These are phyloP conservation scores for Diploptera punctata DNA, from an alignment of 2,888 invertebrate genomes.

Conservation along the genomic window DNA sequence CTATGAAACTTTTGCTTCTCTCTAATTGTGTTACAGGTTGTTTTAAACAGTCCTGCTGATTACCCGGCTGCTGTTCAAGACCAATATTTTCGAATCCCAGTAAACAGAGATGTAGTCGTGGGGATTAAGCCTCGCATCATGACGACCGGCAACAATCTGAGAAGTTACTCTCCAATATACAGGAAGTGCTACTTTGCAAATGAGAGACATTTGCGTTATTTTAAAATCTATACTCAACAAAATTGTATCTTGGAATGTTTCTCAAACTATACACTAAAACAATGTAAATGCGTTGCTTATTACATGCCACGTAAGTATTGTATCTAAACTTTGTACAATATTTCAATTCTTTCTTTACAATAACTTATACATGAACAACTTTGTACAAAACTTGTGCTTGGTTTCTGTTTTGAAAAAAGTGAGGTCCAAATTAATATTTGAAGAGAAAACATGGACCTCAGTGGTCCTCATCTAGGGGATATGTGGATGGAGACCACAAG, in stretches of 20 bases:
- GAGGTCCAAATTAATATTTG: too few relatives aligned
- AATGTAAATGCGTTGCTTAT: constrained; percentile 73
- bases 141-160: constrained; percentile 71
- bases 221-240: constrained; percentile 72
- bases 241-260: constrained; percentile 78
- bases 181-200: constrained; percentile 72
- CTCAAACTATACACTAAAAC: constrained; percentile 67
- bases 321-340: too few relatives aligned
- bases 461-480: too few relatives aligned
- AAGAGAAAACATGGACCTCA: too few relatives aligned
- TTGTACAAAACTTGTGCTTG: too few relatives aligned
- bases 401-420: too few relatives aligned
- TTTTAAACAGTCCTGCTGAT: constrained; percentile 73
- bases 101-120: constrained; percentile 73
- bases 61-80: constrained; percentile 66
- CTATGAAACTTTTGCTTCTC: too few relatives aligned
- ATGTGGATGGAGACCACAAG: too few relatives aligned
- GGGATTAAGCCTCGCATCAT: constrained; percentile 78
- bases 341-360: too few relatives aligned
- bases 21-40: constrained; percentile 55
- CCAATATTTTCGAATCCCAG: constrained; percentile 73
- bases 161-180: constrained; percentile 62
- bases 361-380: too few relatives aligned
- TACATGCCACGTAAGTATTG: constrained; percentile 71
- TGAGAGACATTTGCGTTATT: constrained; percentile 69